These are phyloP conservation scores for Cyprinodon diabolis DNA, from an alignment of 2,797 vertebrate genomes.

Conservation along the genomic window DNA sequence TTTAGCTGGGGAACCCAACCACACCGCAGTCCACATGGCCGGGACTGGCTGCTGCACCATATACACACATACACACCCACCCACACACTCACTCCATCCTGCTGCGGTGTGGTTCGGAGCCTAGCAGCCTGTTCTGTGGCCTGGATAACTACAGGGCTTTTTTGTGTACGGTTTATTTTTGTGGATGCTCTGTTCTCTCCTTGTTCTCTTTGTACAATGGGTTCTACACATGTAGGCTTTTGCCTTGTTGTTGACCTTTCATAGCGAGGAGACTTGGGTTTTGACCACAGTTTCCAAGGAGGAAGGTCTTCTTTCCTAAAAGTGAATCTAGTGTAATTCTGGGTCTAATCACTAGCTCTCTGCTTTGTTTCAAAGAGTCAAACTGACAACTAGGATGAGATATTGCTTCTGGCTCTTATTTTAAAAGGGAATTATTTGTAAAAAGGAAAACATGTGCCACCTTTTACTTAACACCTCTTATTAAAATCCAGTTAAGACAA, in stretches of 20 bases:
- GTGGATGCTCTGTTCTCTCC: conserved; percentile 61
- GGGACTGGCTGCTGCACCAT: conserved; percentile 33
- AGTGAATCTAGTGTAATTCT: conserved; percentile 31
- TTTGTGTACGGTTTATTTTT: conserved; percentile 71
- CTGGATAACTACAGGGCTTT: conserved; percentile 70
- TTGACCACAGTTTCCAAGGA: conserved; percentile 44
- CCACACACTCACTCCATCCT: conserved; percentile 17
- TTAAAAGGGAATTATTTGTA: neutral
- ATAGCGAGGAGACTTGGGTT: conserved; percentile 36
- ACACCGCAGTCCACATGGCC: conserved; percentile 53
- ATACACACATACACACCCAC: neutral
- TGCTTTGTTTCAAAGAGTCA: neutral
- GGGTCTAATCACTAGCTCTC: neutral
- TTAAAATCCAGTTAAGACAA: neutral
- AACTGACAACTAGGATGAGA: neutral
- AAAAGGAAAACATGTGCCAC: neutral
- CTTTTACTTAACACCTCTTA: neutral
- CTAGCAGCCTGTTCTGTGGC: conserved; percentile 63
- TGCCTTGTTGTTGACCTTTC: conserved; percentile 28
- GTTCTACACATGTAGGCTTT: conserved; percentile 52
- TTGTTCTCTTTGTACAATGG: conserved; percentile 59
- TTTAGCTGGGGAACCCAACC: conserved; percentile 68
- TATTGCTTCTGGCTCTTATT: neutral
- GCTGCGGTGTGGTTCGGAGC: conserved; percentile 58
- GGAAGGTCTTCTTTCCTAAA: conserved; percentile 44